Percentiles rank a stretch among this genome's conserved stretches.
These are phyloP conservation scores for Phragmatobia fuliginosa DNA, from an alignment of 2,888 invertebrate genomes.

Conservation along the genomic window DNA sequence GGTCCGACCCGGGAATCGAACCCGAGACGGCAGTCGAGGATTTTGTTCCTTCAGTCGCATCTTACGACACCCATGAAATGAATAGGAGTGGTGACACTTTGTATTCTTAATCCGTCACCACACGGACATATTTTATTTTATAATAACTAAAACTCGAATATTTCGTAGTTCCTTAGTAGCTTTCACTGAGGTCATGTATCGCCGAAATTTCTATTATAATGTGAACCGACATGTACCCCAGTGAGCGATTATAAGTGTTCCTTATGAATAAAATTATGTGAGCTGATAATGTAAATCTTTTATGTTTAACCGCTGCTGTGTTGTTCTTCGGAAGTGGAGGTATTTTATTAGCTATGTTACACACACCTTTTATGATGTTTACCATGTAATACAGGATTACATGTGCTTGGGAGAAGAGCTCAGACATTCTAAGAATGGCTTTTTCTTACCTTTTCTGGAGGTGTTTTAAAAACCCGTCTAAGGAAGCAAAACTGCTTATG, in stretches of 20 bases:
- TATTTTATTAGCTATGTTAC: neutral
- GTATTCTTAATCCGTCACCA: no score
- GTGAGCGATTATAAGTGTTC: conserved; percentile 27
- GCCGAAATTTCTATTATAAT: conserved; percentile 49
- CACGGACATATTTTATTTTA: no score
- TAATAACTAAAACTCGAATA: conserved; percentile 12
- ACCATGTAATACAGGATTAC: neutral
- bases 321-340: neutral
- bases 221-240: conserved; percentile 28
- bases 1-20: no score
- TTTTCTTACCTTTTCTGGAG: no score
- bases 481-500: no score
- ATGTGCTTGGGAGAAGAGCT: neutral
- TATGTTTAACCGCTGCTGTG: conserved; percentile 21
- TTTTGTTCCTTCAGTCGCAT: no score
- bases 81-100: no score
- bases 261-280: conserved; percentile 50
- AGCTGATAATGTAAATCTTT: conserved; percentile 36
- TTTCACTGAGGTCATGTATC: conserved; percentile 35
- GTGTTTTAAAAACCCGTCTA: no score
- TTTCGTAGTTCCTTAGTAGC: conserved; percentile 19
- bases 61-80: no score
- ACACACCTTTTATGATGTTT: conserved; percentile 3
- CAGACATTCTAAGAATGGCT: neutral
- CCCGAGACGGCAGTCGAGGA: no score